A percentile compares a stretch with the other conserved stretches of the same genome.
Conservation (phyloP, 2,797 vertebrate species). For the Falco rusticolus region DNA sequence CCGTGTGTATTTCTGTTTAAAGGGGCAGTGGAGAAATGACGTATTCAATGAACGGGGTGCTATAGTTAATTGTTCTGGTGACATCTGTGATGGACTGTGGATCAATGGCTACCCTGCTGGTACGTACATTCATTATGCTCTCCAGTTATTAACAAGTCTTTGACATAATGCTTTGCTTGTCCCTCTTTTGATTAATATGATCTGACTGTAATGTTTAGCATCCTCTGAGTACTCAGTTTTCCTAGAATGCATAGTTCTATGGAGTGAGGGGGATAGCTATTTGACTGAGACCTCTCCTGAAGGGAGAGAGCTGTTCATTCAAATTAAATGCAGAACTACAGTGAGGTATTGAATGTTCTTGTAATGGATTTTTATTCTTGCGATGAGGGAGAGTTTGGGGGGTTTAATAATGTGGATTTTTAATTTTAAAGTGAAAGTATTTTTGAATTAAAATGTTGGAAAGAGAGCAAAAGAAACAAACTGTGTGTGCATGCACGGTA, state of each 20-base stretch:
- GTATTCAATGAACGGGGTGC: slow-evolving; percentile 71
- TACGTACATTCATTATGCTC: slow-evolving; percentile 55
- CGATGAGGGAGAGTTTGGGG: not conserved
- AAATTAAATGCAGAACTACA: not conserved
- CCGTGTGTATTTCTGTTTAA: slow-evolving; percentile 48
- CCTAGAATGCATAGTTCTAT: not conserved
- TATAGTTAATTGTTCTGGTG: slow-evolving; percentile 72
- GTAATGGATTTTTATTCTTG: not conserved
- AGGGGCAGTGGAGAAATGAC: slow-evolving; percentile 78
- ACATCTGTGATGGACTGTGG: slow-evolving; percentile 75
- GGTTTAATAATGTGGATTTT: not conserved
- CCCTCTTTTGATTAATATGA: slow-evolving; percentile 38
- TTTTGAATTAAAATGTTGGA: not conserved
- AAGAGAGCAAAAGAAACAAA: not conserved
- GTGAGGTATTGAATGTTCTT: not conserved
- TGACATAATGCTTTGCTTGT: slow-evolving; percentile 32
- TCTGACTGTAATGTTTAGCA: not conserved
- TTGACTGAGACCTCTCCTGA: not conserved
- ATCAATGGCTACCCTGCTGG: slow-evolving; percentile 74
- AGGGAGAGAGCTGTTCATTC: not conserved
- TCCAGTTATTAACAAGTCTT: slow-evolving; percentile 21
- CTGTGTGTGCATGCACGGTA: rapidly evolving
- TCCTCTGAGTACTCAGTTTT: not conserved
- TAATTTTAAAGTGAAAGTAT: not conserved
- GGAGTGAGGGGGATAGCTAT: not conserved